Evolutionary conservation across 2,888 invertebrate genomes (phyloP), one percentile per base, ranked within the genome.

Genomic region (Tachina lurida): DNA sequence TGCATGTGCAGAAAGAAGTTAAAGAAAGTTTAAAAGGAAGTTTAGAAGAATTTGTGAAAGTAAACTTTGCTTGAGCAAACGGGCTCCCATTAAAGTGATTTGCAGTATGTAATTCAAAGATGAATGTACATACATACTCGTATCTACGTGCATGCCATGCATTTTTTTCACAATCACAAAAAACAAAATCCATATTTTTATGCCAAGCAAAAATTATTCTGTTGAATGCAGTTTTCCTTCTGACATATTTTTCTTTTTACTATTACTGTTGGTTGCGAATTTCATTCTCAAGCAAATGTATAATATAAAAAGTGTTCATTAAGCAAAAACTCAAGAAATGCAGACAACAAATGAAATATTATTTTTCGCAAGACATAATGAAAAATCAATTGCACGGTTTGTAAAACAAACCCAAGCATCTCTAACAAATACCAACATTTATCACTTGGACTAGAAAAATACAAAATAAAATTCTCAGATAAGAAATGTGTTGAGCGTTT

Each of bases 381-480:
- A 87, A 87, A 86, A 86, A 86, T 86, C 87, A 84, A 87, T 88
- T 86, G 88, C 77, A 84, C 84, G 79, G 74, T 86, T 87, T 87
- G 86, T 84, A 77, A 77, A 76, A 62, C 73, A 67, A 81, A 68
- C 63, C 10, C 22, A 65, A 52, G 9, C 12, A 47, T 73, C 73
- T 43, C 17, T 67, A 73, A 54, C 58, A 73, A 83, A 84, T 77
- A 45, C 84, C 56, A 67, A 67, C 79, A 84, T 80, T 73, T 80
- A 84, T 84, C 80, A 84, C 80, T 52, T 60, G 13, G 63, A 60
- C 80, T 67, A 19, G 7, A 13, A 56, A 22, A 62, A 47, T 7
- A 17, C n/a, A 49, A 60, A 78, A 63, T 71, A 63, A 31, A 63
- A 63, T 62, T n/a, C 74, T 12, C n/a, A 77, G 19, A 13, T 43